These are phyloP conservation scores for Creontiades dilutus DNA, from an alignment of 2,888 invertebrate species.

Conservation along the genomic window DNA sequence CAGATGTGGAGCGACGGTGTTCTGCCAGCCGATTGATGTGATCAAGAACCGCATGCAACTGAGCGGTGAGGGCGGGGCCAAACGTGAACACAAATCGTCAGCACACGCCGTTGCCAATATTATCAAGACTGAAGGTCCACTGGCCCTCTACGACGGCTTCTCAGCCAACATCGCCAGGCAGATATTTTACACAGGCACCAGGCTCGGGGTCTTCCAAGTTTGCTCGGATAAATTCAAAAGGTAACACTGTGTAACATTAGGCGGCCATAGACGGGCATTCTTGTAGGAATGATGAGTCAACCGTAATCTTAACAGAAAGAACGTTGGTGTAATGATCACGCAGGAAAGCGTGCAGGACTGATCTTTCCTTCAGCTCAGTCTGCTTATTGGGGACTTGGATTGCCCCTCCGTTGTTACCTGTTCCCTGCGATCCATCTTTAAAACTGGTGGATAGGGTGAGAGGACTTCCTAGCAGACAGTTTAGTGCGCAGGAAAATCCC, in stretches of 20 bases:
- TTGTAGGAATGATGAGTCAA: too few relatives aligned
- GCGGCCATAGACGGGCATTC: too few relatives aligned
- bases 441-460: too few relatives aligned
- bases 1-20: constrained; percentile 96
- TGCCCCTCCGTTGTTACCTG: too few relatives aligned
- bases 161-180: constrained; percentile 95
- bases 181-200: constrained; percentile 97
- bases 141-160: constrained; percentile 92
- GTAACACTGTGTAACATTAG: neutral
- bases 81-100: constrained; percentile 87
- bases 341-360: too few relatives aligned
- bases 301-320: too few relatives aligned
- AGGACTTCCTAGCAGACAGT: too few relatives aligned
- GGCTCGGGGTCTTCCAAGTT: constrained; percentile 95
- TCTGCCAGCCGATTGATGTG: constrained; percentile 97
- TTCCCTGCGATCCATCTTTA: too few relatives aligned
- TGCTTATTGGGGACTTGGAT: too few relatives aligned
- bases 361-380: too few relatives aligned
- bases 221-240: constrained; percentile 84
- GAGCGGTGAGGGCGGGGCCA: constrained; percentile 86
- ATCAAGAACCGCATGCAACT: constrained; percentile 99
- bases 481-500: too few relatives aligned
- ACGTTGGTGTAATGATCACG: too few relatives aligned
- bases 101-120: constrained; percentile 89
- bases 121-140: constrained; percentile 90